These are phyloP conservation scores for Archips crataeganus DNA, from an alignment of 2,888 invertebrate species.

Conservation along the genomic window DNA sequence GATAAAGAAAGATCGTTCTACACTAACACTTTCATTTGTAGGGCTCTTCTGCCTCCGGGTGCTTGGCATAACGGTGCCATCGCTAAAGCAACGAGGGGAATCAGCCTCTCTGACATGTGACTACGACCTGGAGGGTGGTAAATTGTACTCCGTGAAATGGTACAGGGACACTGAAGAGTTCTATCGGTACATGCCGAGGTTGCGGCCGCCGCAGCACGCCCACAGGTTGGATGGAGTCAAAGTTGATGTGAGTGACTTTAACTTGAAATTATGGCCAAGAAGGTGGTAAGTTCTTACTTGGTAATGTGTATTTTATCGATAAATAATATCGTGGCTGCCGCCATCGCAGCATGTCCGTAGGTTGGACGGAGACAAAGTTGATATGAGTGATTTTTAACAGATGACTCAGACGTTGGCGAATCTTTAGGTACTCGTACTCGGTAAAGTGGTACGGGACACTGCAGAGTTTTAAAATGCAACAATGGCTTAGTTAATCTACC, in stretches of 20 bases:
- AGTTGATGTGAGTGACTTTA: constrained; percentile 85
- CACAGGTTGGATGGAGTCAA: constrained; percentile 87
- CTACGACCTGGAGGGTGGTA: constrained; percentile 87
- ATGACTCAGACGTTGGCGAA: no score
- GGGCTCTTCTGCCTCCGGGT: constrained; percentile 74
- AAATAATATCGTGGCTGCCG: no score
- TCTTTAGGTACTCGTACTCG: no score
- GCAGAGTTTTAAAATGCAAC: no score
- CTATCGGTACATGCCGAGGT: constrained; percentile 87
- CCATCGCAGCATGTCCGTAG: no score
- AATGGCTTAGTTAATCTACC: no score
- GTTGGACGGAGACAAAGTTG: no score
- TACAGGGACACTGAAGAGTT: constrained; percentile 89
- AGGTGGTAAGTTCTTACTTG: no score
- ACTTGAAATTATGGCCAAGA: not conserved
- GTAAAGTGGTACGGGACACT: no score
- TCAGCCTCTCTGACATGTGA: constrained; percentile 85
- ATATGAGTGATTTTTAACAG: no score
- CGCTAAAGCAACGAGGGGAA: constrained; percentile 85
- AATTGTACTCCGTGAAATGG: constrained; percentile 89
- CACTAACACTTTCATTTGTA: constrained; percentile 46
- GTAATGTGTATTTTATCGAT: no score
- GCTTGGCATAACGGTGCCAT: constrained; percentile 84
- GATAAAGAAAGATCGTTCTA: no score
- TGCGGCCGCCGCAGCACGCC: constrained; percentile 87